These are phyloP conservation scores for Archocentrus centrarchus DNA, from an alignment of 2,113 vertebrate genomes.

Conservation along the genomic window DNA sequence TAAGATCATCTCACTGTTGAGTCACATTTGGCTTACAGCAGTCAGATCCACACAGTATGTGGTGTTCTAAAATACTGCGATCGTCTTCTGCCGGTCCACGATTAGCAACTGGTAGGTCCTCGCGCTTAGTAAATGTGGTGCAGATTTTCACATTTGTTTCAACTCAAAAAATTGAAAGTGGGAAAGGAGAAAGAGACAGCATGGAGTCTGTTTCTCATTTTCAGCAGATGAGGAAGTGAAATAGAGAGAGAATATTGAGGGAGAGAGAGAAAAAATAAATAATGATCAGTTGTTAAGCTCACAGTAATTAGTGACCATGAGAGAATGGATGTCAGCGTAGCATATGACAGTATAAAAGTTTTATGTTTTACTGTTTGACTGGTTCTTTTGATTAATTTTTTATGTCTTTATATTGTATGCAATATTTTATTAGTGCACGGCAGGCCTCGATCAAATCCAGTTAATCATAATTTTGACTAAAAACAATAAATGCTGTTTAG, in stretches of 20 bases:
- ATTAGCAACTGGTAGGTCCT: background rate
- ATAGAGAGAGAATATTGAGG: background rate
- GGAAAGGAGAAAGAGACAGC: background rate
- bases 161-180: background rate
- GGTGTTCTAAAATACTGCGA: background rate
- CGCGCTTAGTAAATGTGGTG: background rate
- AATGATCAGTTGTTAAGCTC: background rate
- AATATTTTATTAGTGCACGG: too few species aligned
- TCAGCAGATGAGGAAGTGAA: slow-evolving; percentile 3
- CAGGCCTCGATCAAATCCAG: too few species aligned
- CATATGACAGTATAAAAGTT: too few species aligned
- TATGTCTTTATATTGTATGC: too few species aligned
- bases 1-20: too few species aligned
- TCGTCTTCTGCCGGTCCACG: background rate
- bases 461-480: too few species aligned
- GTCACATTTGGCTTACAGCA: too few species aligned
- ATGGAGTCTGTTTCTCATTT: background rate
- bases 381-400: too few species aligned
- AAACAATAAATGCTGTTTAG: too few species aligned
- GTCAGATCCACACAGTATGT: too few species aligned
- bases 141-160: background rate
- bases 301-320: background rate
- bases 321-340: background rate
- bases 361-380: too few species aligned
- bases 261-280: background rate